Conservation (phyloP, 2,113 vertebrate genomes). For the Indri indri region DNA sequence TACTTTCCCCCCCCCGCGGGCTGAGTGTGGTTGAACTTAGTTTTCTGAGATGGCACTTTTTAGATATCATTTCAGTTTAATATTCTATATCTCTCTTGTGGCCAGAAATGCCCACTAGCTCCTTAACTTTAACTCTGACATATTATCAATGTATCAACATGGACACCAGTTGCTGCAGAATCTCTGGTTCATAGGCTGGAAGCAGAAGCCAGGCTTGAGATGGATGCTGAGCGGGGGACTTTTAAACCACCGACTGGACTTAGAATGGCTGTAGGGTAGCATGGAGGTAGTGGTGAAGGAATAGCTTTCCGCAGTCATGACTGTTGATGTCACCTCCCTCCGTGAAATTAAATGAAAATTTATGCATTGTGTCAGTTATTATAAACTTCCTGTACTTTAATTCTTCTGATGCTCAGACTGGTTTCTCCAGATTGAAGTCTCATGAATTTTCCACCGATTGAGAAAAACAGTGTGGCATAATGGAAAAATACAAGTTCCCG, state of each 20-base stretch:
- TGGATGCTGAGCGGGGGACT: not conserved
- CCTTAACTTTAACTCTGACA: not conserved
- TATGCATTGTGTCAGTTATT: not conserved
- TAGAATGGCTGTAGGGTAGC: no score
- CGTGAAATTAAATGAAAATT: not conserved
- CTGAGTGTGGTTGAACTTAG: not conserved
- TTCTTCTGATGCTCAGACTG: not conserved
- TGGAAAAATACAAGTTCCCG: not conserved
- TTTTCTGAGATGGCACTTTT: conserved; percentile 44
- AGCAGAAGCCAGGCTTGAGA: not conserved
- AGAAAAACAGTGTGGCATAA: not conserved
- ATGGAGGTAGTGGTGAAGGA: not conserved
- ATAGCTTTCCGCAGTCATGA: not conserved
- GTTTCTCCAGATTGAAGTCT: not conserved
- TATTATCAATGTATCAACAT: not conserved
- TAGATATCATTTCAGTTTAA: not conserved
- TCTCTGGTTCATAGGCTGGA: not conserved
- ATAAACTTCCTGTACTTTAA: not conserved
- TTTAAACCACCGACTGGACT: no score
- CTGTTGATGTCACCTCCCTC: not conserved
- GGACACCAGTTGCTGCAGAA: not conserved
- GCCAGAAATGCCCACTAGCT: not conserved
- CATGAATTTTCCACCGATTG: not conserved
- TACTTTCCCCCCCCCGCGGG: not conserved
- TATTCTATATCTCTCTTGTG: conserved; percentile 7